Conservation (phyloP, 2,113 vertebrate species). For the Apodemus sylvaticus region DNA sequence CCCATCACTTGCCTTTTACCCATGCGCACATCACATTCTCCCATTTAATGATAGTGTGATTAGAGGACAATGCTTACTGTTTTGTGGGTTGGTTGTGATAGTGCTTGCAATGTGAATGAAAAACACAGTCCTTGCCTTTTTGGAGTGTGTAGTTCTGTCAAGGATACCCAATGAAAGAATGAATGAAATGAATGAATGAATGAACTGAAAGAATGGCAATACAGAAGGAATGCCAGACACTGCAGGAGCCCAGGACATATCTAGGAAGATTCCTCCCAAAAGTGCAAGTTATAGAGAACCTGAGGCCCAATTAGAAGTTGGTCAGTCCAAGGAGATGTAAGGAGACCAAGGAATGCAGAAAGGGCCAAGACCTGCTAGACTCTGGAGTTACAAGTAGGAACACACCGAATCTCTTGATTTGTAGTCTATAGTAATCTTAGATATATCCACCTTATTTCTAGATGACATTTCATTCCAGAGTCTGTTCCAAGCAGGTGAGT, state of each 20-base stretch:
- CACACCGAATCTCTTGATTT: neutral
- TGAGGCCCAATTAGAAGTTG: neutral
- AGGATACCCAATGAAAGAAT: neutral
- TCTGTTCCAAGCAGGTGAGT: neutral
- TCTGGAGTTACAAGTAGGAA: neutral
- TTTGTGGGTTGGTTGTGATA: neutral
- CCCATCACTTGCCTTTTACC: fast-evolving
- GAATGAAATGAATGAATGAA: neutral
- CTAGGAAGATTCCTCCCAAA: neutral
- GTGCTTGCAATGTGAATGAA: neutral
- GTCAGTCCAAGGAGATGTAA: neutral
- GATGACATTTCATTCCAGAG: neutral
- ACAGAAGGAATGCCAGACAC: neutral
- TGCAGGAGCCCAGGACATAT: neutral
- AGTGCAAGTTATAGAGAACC: neutral
- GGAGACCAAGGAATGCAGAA: neutral
- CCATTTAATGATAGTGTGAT: neutral
- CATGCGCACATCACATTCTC: fast-evolving
- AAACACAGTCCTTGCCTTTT: neutral
- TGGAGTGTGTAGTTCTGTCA: neutral
- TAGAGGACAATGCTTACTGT: neutral
- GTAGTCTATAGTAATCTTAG: neutral
- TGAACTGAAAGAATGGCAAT: neutral
- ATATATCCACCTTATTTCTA: neutral
- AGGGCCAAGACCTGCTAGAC: neutral